Conservation (phyloP, 2,888 invertebrate genomes). For the Antheraea assamensis region DNA sequence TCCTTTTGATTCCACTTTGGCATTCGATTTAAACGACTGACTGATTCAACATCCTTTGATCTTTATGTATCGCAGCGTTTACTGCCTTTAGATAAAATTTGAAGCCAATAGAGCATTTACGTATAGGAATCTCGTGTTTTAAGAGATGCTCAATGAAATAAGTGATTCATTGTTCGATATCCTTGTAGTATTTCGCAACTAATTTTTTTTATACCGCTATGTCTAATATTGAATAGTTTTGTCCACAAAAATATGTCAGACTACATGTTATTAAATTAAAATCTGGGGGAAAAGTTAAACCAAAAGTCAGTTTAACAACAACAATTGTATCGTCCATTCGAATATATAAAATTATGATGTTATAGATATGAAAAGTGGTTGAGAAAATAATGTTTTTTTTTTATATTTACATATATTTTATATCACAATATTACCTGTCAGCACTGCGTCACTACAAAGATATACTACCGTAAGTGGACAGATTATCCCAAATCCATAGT, state of each 20-base stretch:
- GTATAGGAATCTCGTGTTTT: background rate
- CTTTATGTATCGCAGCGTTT: background rate
- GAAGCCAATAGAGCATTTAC: background rate
- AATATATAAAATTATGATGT: background rate
- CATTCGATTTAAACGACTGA: background rate
- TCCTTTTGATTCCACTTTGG: background rate
- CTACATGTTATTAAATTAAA: too few relatives aligned
- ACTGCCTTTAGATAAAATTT: background rate
- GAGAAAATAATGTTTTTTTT: background rate
- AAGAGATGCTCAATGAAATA: background rate
- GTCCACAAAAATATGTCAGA: background rate
- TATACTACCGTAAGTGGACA: too few relatives aligned
- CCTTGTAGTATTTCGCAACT: background rate
- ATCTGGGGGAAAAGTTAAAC: background rate
- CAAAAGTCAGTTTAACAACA: too few relatives aligned
- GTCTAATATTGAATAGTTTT: background rate
- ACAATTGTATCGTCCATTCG: background rate
- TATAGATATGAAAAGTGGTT: background rate
- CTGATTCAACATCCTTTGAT: background rate
- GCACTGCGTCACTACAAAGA: too few relatives aligned
- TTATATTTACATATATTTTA: background rate
- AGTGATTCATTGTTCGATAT: background rate
- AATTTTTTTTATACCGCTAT: background rate
- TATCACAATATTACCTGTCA: background rate
- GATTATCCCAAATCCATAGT: too few relatives aligned